Conservation (phyloP, 2,113 vertebrate species). For the Mionectes macconnelli region DNA sequence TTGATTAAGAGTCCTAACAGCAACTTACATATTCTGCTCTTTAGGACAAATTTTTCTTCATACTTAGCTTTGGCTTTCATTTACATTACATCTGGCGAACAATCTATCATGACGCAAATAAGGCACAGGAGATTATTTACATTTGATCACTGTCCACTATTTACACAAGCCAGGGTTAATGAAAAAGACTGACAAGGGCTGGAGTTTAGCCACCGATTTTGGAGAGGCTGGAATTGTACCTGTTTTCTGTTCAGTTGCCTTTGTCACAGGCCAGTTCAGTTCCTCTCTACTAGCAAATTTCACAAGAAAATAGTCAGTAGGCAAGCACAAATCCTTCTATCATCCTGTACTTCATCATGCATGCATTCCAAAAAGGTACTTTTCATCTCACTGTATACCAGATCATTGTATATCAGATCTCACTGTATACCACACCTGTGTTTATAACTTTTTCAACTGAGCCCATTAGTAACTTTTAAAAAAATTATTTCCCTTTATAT, state of each 20-base stretch:
- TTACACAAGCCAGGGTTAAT: conserved; percentile 23
- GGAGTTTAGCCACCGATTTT: background rate
- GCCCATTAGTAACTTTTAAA: background rate
- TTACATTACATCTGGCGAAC: conserved; percentile 35
- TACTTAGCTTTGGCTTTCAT: conserved; percentile 52
- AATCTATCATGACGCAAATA: conserved; percentile 40
- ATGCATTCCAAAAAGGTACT: background rate
- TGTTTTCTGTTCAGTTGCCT: background rate
- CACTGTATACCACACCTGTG: background rate
- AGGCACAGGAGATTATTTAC: conserved; percentile 28
- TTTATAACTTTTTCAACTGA: background rate
- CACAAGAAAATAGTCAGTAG: conserved; percentile 36
- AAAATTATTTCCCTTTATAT: background rate
- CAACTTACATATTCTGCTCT: conserved; percentile 50
- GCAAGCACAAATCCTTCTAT: background rate
- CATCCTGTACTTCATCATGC: background rate
- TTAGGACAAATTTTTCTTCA: conserved; percentile 57
- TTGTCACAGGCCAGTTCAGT: background rate
- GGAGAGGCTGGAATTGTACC: background rate
- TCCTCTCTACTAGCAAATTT: conserved; percentile 24
- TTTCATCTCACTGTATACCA: background rate
- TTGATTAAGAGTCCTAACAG: conserved; percentile 56
- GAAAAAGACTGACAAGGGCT: background rate
- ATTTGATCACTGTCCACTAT: conserved; percentile 39
- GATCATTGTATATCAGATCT: background rate